These are phyloP conservation scores for Acrocyrtus sp. DNA, from an alignment of 2,888 invertebrate genomes.

Conservation along the genomic window DNA sequence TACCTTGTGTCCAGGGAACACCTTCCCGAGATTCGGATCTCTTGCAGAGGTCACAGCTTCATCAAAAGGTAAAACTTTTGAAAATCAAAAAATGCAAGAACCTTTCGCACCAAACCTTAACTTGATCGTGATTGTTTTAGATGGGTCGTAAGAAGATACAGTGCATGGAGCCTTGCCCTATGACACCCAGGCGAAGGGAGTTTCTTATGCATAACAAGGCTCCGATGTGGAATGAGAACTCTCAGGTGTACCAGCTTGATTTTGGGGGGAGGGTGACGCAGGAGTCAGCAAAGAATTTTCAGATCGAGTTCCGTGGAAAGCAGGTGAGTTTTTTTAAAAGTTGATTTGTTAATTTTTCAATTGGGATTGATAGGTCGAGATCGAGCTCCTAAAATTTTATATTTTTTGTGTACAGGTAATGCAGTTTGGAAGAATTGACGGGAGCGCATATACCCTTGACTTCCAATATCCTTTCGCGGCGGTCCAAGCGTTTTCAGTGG, in stretches of 20 bases:
- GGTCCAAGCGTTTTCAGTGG: conserved; percentile 97
- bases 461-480: conserved; percentile 99
- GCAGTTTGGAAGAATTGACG: conserved; percentile 99
- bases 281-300: conserved; percentile 99
- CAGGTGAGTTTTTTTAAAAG: conserved; percentile 74
- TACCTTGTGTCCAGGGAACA: conserved; percentile 67
- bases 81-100: neutral
- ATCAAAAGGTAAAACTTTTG: conserved; percentile 80
- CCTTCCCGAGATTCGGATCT: conserved; percentile 89
- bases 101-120: neutral
- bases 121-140: conserved; percentile 69
- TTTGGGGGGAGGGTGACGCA: conserved; percentile 99
- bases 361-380: neutral
- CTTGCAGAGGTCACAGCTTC: conserved; percentile 89
- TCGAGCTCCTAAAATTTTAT: neutral
- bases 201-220: conserved; percentile 98
- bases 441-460: conserved; percentile 98
- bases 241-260: conserved; percentile 98
- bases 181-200: conserved; percentile 72
- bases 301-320: conserved; percentile 95
- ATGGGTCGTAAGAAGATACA: conserved; percentile 75
- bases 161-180: conserved; percentile 60
- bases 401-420: conserved; percentile 81
- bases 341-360: neutral
- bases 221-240: conserved; percentile 99